A percentile compares a stretch with the other conserved stretches of the same genome.
Evolutionary conservation across 2,113 vertebrate species (phyloP).

Genomic region (Gadus chalcogrammus): DNA sequence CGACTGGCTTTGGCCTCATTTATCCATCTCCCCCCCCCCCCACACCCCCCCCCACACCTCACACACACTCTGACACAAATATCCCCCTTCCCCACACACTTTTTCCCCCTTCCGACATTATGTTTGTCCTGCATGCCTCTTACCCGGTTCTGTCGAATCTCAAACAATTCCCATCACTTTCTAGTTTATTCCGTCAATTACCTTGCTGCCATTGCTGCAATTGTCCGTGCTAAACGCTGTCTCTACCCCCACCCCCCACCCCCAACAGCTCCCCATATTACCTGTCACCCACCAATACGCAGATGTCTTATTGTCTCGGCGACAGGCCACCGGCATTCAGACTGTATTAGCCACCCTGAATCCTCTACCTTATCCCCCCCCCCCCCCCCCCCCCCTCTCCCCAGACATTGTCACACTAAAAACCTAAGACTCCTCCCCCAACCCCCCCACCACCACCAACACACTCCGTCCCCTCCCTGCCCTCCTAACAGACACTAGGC

Average conservation of each 20-base stretch:
- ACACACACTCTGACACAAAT: conserved; percentile 9
- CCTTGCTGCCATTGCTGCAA: conserved; percentile 25
- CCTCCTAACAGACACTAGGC: conserved; percentile 23
- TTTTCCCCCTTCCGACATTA: conserved; percentile 36
- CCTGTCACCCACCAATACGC: neutral
- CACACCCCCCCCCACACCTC: neutral
- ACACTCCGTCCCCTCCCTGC: too few species aligned
- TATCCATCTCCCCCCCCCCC: conserved; percentile 53
- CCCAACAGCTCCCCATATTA: neutral
- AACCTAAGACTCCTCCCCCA: conserved; percentile 21
- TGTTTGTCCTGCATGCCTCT: conserved; percentile 55
- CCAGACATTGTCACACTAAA: conserved; percentile 22
- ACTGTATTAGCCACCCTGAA: too few species aligned
- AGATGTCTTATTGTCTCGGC: neutral
- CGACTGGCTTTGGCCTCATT: conserved; percentile 64
- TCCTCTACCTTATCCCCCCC: too few species aligned
- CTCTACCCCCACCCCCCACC: conserved; percentile 20
- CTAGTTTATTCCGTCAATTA: conserved; percentile 51
- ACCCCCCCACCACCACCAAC: too few species aligned
- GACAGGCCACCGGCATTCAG: too few species aligned
- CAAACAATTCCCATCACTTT: conserved; percentile 51
- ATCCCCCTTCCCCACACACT: too few species aligned
- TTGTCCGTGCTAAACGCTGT: conserved; percentile 26
- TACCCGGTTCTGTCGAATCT: conserved; percentile 28
- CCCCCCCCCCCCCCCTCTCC: too few species aligned